Conservation (phyloP, 2,113 vertebrate species). For the Catharus minimus region DNA sequence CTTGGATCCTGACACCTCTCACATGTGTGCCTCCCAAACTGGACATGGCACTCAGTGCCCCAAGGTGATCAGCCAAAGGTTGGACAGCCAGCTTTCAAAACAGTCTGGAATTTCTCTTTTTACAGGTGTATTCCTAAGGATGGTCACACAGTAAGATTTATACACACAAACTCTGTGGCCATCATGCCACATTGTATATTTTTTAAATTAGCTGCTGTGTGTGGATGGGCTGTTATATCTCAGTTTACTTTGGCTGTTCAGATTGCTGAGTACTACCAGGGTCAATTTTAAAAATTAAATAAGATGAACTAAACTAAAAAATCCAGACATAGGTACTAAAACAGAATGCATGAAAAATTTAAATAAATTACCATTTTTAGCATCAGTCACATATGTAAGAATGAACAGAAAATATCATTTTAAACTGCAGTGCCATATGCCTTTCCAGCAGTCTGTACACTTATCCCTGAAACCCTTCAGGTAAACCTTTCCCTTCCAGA, state of each 20-base stretch:
- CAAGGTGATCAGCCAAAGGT: background rate
- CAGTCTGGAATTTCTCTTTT: background rate
- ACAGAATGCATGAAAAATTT: background rate
- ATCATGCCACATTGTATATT: background rate
- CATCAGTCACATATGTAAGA: background rate
- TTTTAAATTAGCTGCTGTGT: background rate
- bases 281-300: background rate
- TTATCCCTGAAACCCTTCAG: background rate
- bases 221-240: background rate
- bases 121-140: background rate
- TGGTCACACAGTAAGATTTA: background rate
- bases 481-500: background rate
- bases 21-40: accelerated
- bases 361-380: background rate
- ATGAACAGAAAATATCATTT: background rate
- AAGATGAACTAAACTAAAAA: background rate
- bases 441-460: background rate
- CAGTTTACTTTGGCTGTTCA: background rate
- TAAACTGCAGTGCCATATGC: background rate
- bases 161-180: background rate
- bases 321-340: background rate
- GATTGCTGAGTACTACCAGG: background rate
- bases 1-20: too few species aligned
- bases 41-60: background rate
- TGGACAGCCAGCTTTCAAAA: background rate